Base-by-base conservation (phyloP, 2,113 vertebrate species). In the Protomyctophum bolini region DNA sequence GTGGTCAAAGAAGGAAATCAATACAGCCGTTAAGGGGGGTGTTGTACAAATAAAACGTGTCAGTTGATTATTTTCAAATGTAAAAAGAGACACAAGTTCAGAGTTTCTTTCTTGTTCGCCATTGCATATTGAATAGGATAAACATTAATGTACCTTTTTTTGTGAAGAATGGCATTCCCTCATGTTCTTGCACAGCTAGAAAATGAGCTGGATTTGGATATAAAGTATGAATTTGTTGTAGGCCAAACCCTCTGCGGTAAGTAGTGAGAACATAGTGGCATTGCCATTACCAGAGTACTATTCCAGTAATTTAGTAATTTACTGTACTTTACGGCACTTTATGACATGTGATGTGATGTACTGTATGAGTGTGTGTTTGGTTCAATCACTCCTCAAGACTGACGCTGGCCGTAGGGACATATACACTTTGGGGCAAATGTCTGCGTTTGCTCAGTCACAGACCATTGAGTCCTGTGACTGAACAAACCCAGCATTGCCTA, bases 1-100 rank as follows among this genome's bases (percentile, higher is more conserved):
- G 48, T 58, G 57, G 66, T 83, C 64, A 81, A 77, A 76, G 15
- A 64, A 82, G 69, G 55, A 72, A 86, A 79, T 85, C 63, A 72
- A 77, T 82, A 83, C 0, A 63, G 63, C 58, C 63, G 11, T 67
- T 68, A 76, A 70, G 21, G 11, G 45, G n/a, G 60, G 60, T 48
- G 21, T 58, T 70, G 54, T 77, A 73, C 10, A 59, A 67, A 66
- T 50, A 62, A 5, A 79, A 59, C 6, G 8, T 66, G 48, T 3
- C 5, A 41, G 54, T 14, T 12, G n/a, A 51, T 77, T 82, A 58
- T 79, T 72, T 81, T 66, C 10, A 59, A 14, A 51, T 61, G 54
- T 63, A 15, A 47, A 64, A 66, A 70, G 14, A 63, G 58, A 48
- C 9, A 15, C 2, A 28, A 33, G 33, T 66, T 67, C 8, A 10